Percentiles rank a stretch among this genome's conserved stretches.
Evolutionary conservation across 2,797 vertebrate species (phyloP).

Genomic region (Cheirogaleus major): DNA sequence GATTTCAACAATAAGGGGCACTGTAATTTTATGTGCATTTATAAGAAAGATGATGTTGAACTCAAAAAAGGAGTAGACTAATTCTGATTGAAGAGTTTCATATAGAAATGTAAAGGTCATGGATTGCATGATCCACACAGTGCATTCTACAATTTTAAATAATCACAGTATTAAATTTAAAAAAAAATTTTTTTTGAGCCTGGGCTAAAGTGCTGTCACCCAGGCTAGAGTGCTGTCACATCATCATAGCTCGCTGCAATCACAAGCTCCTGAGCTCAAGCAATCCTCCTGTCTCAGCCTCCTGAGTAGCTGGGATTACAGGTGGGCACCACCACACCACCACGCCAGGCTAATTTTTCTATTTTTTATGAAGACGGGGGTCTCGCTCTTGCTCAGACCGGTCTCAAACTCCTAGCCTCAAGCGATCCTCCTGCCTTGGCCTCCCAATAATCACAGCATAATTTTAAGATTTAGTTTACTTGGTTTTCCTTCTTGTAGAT

Average conservation of each 20-base stretch:
- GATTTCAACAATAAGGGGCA: constrained; percentile 33
- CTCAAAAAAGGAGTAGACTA: not conserved
- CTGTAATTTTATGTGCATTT: not conserved
- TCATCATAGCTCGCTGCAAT: not conserved
- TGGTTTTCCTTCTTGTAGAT: not conserved
- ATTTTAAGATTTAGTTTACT: not conserved
- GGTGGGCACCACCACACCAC: not conserved
- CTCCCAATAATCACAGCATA: not conserved
- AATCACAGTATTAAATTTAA: not conserved
- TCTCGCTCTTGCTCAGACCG: not conserved
- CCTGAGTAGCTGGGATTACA: not conserved
- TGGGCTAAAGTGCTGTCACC: not conserved
- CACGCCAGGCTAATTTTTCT: not conserved
- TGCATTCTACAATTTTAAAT: not conserved
- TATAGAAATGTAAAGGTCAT: not conserved
- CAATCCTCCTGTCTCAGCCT: not conserved
- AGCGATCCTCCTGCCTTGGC: not conserved
- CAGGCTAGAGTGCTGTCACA: not conserved
- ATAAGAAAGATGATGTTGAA: not conserved
- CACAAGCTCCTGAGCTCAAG: not conserved
- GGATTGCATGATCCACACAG: rapidly evolving
- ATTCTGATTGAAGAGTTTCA: not conserved
- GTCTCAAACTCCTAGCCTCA: not conserved
- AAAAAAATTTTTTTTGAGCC: not conserved
- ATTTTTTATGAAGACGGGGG: not conserved